Evolutionary conservation across 2,113 vertebrate genomes (phyloP).

Genomic region (Antechinus stuartii): DNA sequence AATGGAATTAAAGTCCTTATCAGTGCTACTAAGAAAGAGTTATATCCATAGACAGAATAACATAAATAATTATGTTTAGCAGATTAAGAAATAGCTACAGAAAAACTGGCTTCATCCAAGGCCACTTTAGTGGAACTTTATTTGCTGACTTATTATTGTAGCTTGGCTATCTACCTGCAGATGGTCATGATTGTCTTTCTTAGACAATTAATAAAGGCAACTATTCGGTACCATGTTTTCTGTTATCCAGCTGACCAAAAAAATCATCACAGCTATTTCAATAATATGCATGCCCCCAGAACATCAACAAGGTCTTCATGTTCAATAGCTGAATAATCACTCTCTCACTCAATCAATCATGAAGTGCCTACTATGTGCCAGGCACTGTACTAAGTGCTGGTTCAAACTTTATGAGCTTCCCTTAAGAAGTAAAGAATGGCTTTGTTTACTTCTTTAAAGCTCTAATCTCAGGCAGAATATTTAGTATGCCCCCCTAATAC

Average conservation of each 20-base stretch:
- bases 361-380: not conserved
- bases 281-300: not conserved
- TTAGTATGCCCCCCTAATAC: not conserved
- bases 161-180: not conserved
- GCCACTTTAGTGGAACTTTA: not conserved
- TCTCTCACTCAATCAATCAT: not conserved
- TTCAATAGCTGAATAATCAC: not conserved
- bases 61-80: not conserved
- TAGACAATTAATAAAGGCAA: no score
- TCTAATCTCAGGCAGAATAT: not conserved
- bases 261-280: not conserved
- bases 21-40: slow-evolving; percentile 52
- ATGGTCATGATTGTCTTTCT: not conserved
- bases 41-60: not conserved
- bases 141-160: not conserved
- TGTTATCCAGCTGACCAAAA: not conserved
- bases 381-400: not conserved
- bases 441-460: not conserved
- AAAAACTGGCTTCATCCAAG: not conserved
- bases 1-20: slow-evolving; percentile 35
- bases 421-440: not conserved
- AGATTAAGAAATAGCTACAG: not conserved
- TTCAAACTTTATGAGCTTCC: not conserved
- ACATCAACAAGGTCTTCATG: not conserved
- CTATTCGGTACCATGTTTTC: not conserved